Conservation (phyloP, 2,113 vertebrate species). For the Polyodon spathula region DNA sequence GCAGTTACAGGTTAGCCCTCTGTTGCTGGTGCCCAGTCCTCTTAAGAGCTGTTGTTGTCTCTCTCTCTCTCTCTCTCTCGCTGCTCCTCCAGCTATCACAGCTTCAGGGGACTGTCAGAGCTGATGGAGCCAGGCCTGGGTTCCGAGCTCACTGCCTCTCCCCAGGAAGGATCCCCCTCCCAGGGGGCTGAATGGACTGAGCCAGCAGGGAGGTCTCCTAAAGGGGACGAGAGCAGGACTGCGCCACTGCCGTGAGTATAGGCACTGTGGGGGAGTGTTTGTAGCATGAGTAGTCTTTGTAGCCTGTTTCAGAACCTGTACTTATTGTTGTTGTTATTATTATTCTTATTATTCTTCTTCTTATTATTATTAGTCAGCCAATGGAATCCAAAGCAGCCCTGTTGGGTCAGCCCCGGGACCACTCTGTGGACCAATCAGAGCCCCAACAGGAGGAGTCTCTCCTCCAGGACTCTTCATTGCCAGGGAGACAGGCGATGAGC, state of each 20-base stretch:
- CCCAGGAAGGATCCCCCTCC: slow-evolving; percentile 3
- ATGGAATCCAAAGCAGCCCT: slow-evolving; percentile 12
- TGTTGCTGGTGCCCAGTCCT: neutral
- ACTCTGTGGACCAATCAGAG: slow-evolving; percentile 14
- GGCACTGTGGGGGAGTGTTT: too few relatives aligned
- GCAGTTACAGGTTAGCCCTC: too few relatives aligned
- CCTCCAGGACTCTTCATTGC: neutral
- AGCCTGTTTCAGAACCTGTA: too few relatives aligned
- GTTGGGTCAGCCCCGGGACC: slow-evolving; percentile 4
- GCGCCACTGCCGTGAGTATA: too few relatives aligned
- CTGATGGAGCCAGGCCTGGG: slow-evolving; percentile 14
- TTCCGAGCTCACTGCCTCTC: slow-evolving; percentile 3
- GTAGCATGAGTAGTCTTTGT: too few relatives aligned
- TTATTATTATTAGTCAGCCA: slow-evolving; percentile 22
- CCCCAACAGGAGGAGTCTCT: neutral
- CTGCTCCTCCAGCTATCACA: slow-evolving; percentile 55
- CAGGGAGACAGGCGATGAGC: rapidly evolving
- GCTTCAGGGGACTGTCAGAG: slow-evolving; percentile 51
- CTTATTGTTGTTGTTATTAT: too few relatives aligned
- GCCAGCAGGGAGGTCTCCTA: too few relatives aligned
- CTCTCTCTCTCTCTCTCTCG: neutral
- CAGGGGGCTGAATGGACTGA: too few relatives aligned
- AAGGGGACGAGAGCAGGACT: too few relatives aligned
- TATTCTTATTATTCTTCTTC: slow-evolving; percentile 2
- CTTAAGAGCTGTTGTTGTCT: neutral